phyloP scores from a whole-genome alignment of 2,113 vertebrate species.

The Lampris incognitus region DNA sequence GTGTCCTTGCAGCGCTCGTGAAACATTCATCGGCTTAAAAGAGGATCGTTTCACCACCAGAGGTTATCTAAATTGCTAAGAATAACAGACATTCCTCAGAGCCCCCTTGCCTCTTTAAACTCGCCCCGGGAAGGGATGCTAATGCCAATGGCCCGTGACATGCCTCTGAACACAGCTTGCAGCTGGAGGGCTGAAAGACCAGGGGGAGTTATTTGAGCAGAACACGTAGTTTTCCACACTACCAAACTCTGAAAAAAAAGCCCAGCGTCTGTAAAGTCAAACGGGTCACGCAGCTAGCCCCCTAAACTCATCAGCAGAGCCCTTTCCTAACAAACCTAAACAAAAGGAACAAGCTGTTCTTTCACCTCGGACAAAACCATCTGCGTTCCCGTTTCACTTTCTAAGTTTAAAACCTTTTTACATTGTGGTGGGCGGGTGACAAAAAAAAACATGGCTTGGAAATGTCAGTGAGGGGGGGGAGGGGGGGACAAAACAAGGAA shows the following conservation, averaged over 20 bases:
- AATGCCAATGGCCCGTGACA: slow-evolving; percentile 51
- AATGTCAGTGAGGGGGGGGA: neutral
- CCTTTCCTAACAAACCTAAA: slow-evolving; percentile 19
- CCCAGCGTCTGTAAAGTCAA: slow-evolving; percentile 31
- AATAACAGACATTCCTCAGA: slow-evolving; percentile 71
- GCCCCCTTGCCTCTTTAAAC: slow-evolving; percentile 50
- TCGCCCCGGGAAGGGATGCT: slow-evolving; percentile 37
- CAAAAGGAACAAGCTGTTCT: neutral
- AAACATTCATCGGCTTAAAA: slow-evolving; percentile 18
- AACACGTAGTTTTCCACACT: slow-evolving; percentile 31
- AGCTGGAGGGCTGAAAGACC: slow-evolving; percentile 48
- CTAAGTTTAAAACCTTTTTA: neutral
- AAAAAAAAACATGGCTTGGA: slow-evolving; percentile 14
- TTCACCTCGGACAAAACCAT: neutral
- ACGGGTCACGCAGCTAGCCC: slow-evolving; percentile 17
- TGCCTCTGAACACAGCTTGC: slow-evolving; percentile 29
- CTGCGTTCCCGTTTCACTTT: neutral
- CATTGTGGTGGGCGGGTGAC: neutral
- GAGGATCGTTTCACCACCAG: slow-evolving; percentile 39
- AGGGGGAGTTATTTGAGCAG: slow-evolving; percentile 35
- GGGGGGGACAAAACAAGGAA: slow-evolving; percentile 3
- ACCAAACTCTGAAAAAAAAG: slow-evolving; percentile 9
- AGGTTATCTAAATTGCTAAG: slow-evolving; percentile 60
- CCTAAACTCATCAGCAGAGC: slow-evolving; percentile 7
- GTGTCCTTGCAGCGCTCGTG: neutral